A percentile compares a stretch with the other conserved stretches of the same genome.
phyloP scores from a whole-genome alignment of 2,888 invertebrate species.

The Mylabris sibirica region DNA sequence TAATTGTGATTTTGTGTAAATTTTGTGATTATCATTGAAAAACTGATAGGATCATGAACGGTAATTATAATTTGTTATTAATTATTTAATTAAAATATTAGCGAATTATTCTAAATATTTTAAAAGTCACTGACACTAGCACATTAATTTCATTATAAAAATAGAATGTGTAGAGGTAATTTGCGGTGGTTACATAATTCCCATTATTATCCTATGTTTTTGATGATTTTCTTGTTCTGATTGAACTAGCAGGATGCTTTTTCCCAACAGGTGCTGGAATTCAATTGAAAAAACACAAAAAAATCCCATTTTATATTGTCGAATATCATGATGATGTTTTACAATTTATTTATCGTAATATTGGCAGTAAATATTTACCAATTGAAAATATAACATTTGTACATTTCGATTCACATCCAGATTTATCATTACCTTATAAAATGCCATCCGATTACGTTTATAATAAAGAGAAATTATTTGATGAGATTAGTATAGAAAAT shows the following conservation, averaged over 20 bases:
- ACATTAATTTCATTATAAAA: background rate
- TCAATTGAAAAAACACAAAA: slow-evolving; percentile 66
- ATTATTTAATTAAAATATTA: background rate
- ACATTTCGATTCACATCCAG: slow-evolving; percentile 93
- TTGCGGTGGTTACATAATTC: background rate
- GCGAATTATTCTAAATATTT: background rate
- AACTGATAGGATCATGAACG: background rate
- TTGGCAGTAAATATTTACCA: slow-evolving; percentile 83
- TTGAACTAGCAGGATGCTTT: too few relatives aligned
- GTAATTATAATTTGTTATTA: background rate
- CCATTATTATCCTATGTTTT: too few relatives aligned
- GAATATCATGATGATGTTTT: slow-evolving; percentile 83
- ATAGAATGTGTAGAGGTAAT: background rate
- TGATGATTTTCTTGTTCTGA: too few relatives aligned
- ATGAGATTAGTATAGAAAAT: slow-evolving; percentile 85
- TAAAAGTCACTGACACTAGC: background rate
- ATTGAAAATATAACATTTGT: slow-evolving; percentile 77
- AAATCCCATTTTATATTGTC: slow-evolving; percentile 78
- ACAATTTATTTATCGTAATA: slow-evolving; percentile 78
- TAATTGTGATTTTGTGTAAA: background rate
- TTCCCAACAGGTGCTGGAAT: slow-evolving; percentile 46
- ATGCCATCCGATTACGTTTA: slow-evolving; percentile 79
- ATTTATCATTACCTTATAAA: slow-evolving; percentile 82
- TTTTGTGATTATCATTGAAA: background rate
- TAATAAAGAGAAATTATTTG: slow-evolving; percentile 74